These are phyloP conservation scores for Drosophila saltans DNA, from an alignment of 1,140 invertebrate genomes.

Conservation along the genomic window DNA sequence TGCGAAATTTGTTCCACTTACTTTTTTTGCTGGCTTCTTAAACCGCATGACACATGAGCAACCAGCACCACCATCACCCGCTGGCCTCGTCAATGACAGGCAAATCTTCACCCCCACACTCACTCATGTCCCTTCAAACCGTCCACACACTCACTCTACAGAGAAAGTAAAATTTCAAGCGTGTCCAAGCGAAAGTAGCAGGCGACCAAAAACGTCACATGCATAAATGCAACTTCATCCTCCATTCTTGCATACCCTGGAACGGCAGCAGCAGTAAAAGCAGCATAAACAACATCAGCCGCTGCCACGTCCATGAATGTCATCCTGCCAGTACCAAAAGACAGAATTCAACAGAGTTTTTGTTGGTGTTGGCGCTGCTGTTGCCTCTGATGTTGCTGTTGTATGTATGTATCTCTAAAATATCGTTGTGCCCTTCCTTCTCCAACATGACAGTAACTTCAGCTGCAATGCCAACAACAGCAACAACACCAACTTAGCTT, in stretches of 20 bases:
- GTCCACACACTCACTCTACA: not conserved
- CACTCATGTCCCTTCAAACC: not conserved
- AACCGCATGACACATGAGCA: not conserved
- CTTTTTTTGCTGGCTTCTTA: not conserved
- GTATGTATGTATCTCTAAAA: conserved; percentile 1
- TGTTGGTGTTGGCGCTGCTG: conserved; percentile 26
- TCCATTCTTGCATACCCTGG: conserved; percentile 6
- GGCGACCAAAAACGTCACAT: conserved; percentile 59
- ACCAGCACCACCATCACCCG: not conserved
- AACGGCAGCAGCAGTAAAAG: not conserved
- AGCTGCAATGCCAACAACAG: conserved; percentile 29
- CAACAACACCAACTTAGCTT: conserved; percentile 33
- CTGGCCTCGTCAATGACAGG: conserved; percentile 39
- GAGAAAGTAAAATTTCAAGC: conserved; percentile 44
- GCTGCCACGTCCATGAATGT: conserved; percentile 40
- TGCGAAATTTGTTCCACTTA: not conserved
- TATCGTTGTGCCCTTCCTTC: conserved; percentile 39
- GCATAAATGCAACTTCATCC: conserved; percentile 69
- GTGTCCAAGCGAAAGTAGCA: conserved; percentile 37
- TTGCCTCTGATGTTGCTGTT: conserved; percentile 71
- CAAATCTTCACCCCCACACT: conserved; percentile 28
- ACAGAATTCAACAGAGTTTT: conserved; percentile 57
- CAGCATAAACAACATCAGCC: not conserved
- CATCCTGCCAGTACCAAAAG: conserved; percentile 21
- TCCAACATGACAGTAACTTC: conserved; percentile 63